phyloP scores from a whole-genome alignment of 2,113 vertebrate genomes.

The Dipodomys spectabilis region DNA sequence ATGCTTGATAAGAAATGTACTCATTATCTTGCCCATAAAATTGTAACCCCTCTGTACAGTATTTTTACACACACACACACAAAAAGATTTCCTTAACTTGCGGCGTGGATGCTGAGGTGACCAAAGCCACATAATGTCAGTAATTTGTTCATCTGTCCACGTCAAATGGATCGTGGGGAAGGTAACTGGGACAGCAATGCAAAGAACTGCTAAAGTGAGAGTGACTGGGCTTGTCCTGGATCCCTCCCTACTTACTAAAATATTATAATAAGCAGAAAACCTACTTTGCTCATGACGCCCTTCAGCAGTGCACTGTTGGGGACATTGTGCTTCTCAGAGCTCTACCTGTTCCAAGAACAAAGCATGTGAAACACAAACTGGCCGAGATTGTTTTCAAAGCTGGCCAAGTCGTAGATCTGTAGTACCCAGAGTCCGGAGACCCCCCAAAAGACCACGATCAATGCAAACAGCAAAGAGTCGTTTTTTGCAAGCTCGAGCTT shows the following conservation, averaged over 20 bases:
- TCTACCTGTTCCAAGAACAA: slow-evolving; percentile 90
- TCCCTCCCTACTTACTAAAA: slow-evolving; percentile 93
- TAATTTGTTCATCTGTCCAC: slow-evolving; percentile 90
- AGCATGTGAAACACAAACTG: slow-evolving; percentile 97
- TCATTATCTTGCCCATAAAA: no score
- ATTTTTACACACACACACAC: no score
- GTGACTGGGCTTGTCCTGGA: slow-evolving; percentile 96
- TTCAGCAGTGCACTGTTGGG: slow-evolving; percentile 93
- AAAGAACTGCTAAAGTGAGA: slow-evolving; percentile 96
- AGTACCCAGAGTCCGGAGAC: slow-evolving; percentile 85
- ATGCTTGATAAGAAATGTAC: no score
- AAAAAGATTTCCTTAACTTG: no score
- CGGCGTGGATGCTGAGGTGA: neutral
- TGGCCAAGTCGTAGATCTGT: slow-evolving; percentile 95
- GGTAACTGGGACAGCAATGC: slow-evolving; percentile 98
- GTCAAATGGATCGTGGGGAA: slow-evolving; percentile 96
- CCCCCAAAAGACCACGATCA: no score
- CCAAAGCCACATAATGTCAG: slow-evolving; percentile 88
- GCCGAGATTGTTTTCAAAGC: slow-evolving; percentile 96
- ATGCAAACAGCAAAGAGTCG: no score
- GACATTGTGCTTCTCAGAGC: slow-evolving; percentile 97
- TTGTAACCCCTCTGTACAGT: no score
- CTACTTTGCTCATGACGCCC: slow-evolving; percentile 96
- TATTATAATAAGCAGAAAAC: slow-evolving; percentile 98
- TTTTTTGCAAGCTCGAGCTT: neutral